Evolutionary conservation across 2,797 vertebrate species (phyloP), one percentile per base, ranked within the genome.

Genomic region (Diceros bicornis): DNA sequence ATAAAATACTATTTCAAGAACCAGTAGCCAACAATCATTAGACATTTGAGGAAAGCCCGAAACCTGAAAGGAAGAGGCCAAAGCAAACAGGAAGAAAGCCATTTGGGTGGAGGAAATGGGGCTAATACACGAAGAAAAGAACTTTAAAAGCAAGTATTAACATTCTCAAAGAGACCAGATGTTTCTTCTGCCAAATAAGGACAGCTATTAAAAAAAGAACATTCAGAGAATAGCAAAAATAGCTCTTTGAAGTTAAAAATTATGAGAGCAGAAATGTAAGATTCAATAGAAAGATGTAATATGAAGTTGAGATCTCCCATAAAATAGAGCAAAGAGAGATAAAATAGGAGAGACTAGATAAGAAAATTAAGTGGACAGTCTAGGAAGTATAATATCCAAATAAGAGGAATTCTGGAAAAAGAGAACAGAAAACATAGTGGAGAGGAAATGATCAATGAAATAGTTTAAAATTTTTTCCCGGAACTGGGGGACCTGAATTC

Each of bases 1-100:
- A 59, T 66, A 79, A 95, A 92, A 89, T 82, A 71, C 11, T 78
- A 83, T 64, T 94, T 94, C 14, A 89, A 41, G 25, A 95, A 66
- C 59, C 13, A 34, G 27, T 71, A 77, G 29, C 47, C 32, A 87
- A 55, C 5, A 71, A 18, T 59, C 55, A 74, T 61, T 75, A 85
- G 64, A 74, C 16, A 41, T 47, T 85, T 37, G 34, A 81, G 52
- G 16, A 59, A 55, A 59, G 47, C 25, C 23, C 92, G 5, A 64
- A 64, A 27, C 29, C 55, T 82, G 6, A 66, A 85, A 74, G 10
- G 82, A 75, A 61, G 11, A 91, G 61, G 18, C 50, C 50, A 57
- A 57, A 84, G 66, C 32, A 74, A 66, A 23, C 29, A 44, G n/a
- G 10, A 66, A 72, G 27, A 59, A 47, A 41, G 41, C n/a, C 75